Percentiles rank a stretch among this genome's conserved stretches.
Evolutionary conservation across 2,888 invertebrate genomes (phyloP).

Genomic region (Cryptophagus acutangulus): DNA sequence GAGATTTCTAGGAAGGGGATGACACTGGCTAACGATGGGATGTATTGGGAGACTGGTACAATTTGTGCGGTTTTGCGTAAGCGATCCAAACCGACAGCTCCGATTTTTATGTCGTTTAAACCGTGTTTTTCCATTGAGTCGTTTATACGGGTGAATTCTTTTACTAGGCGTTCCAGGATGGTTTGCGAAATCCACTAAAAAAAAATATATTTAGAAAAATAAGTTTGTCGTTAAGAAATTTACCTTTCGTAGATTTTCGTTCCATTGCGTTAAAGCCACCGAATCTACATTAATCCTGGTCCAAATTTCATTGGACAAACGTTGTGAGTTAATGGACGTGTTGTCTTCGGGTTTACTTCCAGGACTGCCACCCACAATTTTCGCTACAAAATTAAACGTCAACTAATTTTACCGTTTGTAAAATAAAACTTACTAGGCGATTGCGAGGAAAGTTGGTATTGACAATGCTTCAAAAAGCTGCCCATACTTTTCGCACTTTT

Average conservation of each 20-base stretch:
- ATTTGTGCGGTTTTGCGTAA: slow-evolving; percentile 68
- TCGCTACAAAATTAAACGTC: slow-evolving; percentile 19
- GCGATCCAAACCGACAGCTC: slow-evolving; percentile 66
- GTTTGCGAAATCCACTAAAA: slow-evolving; percentile 81
- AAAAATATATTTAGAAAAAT: slow-evolving; percentile 5
- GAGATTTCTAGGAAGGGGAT: slow-evolving; percentile 78
- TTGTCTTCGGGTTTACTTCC: slow-evolving; percentile 46
- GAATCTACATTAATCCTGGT: slow-evolving; percentile 61
- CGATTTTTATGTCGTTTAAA: slow-evolving; percentile 61
- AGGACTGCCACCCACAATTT: slow-evolving; percentile 34
- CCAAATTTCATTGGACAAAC: slow-evolving; percentile 52
- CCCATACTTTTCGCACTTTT: slow-evolving; percentile 51
- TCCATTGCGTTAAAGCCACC: slow-evolving; percentile 69
- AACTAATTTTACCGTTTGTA: neutral
- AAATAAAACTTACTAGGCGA: slow-evolving; percentile 44
- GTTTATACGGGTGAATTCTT: slow-evolving; percentile 70
- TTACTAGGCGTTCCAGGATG: slow-evolving; percentile 68
- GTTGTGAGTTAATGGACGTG: slow-evolving; percentile 47
- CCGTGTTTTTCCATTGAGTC: slow-evolving; percentile 66
- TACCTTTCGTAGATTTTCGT: slow-evolving; percentile 71
- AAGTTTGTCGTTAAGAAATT: slow-evolving; percentile 22
- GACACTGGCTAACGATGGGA: slow-evolving; percentile 59
- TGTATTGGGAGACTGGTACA: slow-evolving; percentile 47
- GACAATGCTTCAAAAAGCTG: slow-evolving; percentile 49
- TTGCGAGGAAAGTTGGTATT: slow-evolving; percentile 56